Conservation (phyloP, 1,140 invertebrate genomes). For the Epicauta chinensis region DNA sequence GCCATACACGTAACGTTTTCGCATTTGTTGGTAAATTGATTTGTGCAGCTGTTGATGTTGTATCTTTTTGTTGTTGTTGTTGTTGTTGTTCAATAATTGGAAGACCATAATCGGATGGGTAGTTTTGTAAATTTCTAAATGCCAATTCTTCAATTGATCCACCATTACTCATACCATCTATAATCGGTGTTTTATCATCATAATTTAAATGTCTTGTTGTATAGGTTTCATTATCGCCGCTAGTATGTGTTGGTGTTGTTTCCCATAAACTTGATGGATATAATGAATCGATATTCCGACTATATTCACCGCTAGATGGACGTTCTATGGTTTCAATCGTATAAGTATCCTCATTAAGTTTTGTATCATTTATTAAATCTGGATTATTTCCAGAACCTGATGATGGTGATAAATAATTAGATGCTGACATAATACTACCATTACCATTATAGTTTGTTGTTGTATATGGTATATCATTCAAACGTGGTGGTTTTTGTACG, state of each 20-base stretch:
- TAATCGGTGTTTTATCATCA: slow-evolving; percentile 69
- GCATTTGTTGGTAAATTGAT: slow-evolving; percentile 49
- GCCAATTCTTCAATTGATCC: slow-evolving; percentile 45
- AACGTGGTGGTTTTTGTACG: slow-evolving; percentile 59
- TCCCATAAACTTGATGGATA: slow-evolving; percentile 68
- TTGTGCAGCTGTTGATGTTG: slow-evolving; percentile 31
- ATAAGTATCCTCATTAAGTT: slow-evolving; percentile 50
- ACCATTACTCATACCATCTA: slow-evolving; percentile 55
- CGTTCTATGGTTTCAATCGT: slow-evolving; percentile 39
- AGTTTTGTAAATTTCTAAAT: slow-evolving; percentile 41
- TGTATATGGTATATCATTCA: slow-evolving; percentile 57
- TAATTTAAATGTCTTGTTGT: slow-evolving; percentile 43
- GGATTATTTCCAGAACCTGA: slow-evolving; percentile 69
- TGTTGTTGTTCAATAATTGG: slow-evolving; percentile 53
- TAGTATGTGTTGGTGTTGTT: slow-evolving; percentile 35
- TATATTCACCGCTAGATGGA: slow-evolving; percentile 62
- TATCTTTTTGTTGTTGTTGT: slow-evolving; percentile 10
- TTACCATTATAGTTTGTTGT: slow-evolving; percentile 56
- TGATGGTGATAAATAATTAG: slow-evolving; percentile 60
- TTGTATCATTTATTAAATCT: slow-evolving; percentile 74
- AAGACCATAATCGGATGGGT: slow-evolving; percentile 72
- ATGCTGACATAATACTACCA: slow-evolving; percentile 53
- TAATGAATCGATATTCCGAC: slow-evolving; percentile 59
- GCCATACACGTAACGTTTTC: slow-evolving; percentile 77
- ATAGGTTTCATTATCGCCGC: slow-evolving; percentile 30